Conservation (phyloP, 2,113 vertebrate species). For the Sinocyclocheilus rhinocerous region DNA sequence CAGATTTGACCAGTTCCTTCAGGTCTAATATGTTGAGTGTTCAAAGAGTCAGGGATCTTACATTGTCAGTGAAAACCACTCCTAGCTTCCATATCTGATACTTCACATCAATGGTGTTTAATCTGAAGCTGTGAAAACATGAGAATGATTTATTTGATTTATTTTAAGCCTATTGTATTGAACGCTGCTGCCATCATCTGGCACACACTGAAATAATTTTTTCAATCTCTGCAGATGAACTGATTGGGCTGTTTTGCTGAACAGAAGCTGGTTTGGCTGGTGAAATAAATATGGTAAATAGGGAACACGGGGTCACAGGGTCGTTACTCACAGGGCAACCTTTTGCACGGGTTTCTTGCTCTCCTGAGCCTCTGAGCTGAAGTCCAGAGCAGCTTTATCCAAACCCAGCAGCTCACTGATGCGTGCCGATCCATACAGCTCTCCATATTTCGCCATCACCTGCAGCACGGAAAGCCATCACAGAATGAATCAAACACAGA, state of each 20-base stretch:
- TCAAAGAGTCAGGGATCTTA: constrained; percentile 72
- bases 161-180: constrained; percentile 21
- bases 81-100: constrained; percentile 97
- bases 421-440: constrained; percentile 88
- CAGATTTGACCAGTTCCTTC: background rate
- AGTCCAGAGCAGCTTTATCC: constrained; percentile 90
- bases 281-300: background rate
- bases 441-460: constrained; percentile 97
- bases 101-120: constrained; percentile 88
- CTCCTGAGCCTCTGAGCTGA: constrained; percentile 82
- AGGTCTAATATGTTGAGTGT: background rate
- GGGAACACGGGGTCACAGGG: background rate
- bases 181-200: constrained; percentile 55
- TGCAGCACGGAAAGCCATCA: constrained; percentile 55
- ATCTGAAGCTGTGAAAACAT: constrained; percentile 72
- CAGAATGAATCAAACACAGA: constrained; percentile 29
- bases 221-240: background rate
- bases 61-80: constrained; percentile 93
- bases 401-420: constrained; percentile 92
- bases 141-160: constrained; percentile 35
- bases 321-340: constrained; percentile 67
- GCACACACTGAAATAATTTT: background rate
- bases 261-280: background rate
- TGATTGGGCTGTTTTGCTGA: background rate
- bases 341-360: constrained; percentile 85